A percentile compares a stretch with the other conserved stretches of the same genome.
Evolutionary conservation across 2,888 invertebrate species (phyloP).

Genomic region (Andrena marginata): DNA sequence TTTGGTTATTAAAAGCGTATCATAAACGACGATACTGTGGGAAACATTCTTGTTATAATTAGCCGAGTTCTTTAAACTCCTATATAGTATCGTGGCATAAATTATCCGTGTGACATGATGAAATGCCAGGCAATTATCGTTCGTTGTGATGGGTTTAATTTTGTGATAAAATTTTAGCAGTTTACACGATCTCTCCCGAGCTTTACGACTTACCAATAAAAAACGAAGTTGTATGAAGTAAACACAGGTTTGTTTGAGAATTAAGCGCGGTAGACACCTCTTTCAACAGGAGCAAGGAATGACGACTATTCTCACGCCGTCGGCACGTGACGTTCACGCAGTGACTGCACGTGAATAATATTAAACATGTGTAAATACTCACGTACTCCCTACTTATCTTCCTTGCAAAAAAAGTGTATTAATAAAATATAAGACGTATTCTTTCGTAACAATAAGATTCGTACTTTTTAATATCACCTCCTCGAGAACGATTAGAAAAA

Average conservation of each 20-base stretch:
- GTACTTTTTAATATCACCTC: neutral
- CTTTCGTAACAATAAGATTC: neutral
- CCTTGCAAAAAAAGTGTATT: neutral
- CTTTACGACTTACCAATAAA: slow-evolving; percentile 2
- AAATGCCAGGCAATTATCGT: neutral
- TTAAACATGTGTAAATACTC: neutral
- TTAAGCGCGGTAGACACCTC: neutral
- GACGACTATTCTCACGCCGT: slow-evolving; percentile 38
- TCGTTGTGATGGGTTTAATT: too few relatives aligned
- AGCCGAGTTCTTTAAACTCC: neutral
- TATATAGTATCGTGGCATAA: neutral
- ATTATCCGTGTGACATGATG: neutral
- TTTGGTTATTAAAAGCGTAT: neutral
- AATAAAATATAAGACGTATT: neutral
- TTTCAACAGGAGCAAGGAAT: neutral
- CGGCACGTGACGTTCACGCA: slow-evolving; percentile 2
- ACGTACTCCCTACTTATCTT: neutral
- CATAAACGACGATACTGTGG: neutral
- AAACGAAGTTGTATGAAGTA: neutral
- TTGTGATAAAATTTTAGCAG: too few relatives aligned
- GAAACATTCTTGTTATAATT: neutral
- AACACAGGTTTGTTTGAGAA: neutral
- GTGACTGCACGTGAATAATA: neutral
- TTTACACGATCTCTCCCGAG: too few relatives aligned
- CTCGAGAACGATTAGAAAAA: neutral